Base-by-base conservation (phyloP, 1,140 invertebrate genomes). In the Microplitis demolitor region DNA sequence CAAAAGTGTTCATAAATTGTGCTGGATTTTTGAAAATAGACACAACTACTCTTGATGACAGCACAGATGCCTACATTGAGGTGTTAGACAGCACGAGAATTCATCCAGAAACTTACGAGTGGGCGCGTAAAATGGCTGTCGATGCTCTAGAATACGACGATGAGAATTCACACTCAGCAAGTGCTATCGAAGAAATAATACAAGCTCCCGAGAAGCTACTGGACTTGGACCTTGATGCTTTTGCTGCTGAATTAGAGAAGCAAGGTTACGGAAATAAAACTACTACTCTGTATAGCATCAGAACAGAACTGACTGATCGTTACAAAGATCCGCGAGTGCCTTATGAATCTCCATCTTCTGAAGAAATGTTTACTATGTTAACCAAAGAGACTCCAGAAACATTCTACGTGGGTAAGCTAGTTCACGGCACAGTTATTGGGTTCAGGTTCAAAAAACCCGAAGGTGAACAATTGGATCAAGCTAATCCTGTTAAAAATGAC, bases 11-110 rank as follows among this genome's bases (percentile, higher is more conserved):
- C 78, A 97, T 99, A 74, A 99, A 99, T 84, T 99, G 97, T 88
- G 97, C 98, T 51, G 98, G 98, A 45, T 99, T 99, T 79, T 98
- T 99, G 31, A 99, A 97, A 88, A 98, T 99, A 73, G 98, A 99
- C 76, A 98, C 97, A 0, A 96, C 94, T 78, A 95, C 95, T 75
- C 84, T 99, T 16, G 96, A 96, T 11, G 97, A 99, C 11, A 93
- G 95, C 82, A 97, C 96, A 0, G 96, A 98, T 79, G 92, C 94
- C 0, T 97, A 98, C 79, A 95, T 98, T 0, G 97, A 99, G 89
- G 96, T 99, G 0, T 86, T 99, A 4, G 98, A 99, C 83, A 97
- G 97, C 0, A 98, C 98, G 0, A 89, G 98, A 75, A 97, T 99
- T 0, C 98, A 99, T 88, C 98, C 98, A 0, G 98, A 99, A 87